phyloP scores from a whole-genome alignment of 2,797 vertebrate species.

The Pangasius macronema region DNA sequence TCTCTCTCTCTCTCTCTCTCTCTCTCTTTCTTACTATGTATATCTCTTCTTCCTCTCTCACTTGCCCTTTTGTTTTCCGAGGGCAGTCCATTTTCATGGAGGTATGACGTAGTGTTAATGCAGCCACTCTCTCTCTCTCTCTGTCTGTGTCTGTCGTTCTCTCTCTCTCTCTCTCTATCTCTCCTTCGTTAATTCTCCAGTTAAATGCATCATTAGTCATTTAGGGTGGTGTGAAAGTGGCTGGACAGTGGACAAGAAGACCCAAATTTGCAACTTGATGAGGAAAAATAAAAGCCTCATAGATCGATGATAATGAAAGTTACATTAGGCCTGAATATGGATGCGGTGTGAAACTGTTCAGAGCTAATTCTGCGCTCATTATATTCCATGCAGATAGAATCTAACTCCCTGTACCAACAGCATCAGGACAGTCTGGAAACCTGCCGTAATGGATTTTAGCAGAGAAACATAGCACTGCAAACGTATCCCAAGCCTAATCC shows the following conservation, averaged over 20 bases:
- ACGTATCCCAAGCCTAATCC: conserved; percentile 37
- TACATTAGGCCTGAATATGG: conserved; percentile 61
- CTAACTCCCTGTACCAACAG: conserved; percentile 44
- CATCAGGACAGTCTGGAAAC: conserved; percentile 40
- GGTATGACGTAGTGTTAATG: conserved; percentile 60
- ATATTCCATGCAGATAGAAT: conserved; percentile 54
- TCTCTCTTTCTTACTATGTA: conserved; percentile 60
- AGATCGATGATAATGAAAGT: conserved; percentile 65
- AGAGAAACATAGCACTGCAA: conserved; percentile 21
- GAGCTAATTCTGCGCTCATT: conserved; percentile 58
- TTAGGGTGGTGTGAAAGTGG: conserved; percentile 71
- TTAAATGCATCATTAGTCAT: conserved; percentile 73
- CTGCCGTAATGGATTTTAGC: conserved; percentile 40
- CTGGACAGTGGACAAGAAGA: conserved; percentile 67
- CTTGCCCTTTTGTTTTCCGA: conserved; percentile 56
- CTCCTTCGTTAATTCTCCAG: conserved; percentile 65
- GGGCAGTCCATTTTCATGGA: conserved; percentile 62
- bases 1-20: conserved; percentile 58
- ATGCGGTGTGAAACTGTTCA: conserved; percentile 57
- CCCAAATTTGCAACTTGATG: conserved; percentile 65
- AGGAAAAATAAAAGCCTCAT: conserved; percentile 65
- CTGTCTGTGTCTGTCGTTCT: conserved; percentile 13
- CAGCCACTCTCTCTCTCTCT: conserved; percentile 44
- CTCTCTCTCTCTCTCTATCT: conserved; percentile 18
- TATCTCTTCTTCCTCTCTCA: conserved; percentile 58